A percentile compares a stretch with the other conserved stretches of the same genome.
phyloP scores from a whole-genome alignment of 1,140 invertebrate genomes.

The Heliconius eleuchia region DNA sequence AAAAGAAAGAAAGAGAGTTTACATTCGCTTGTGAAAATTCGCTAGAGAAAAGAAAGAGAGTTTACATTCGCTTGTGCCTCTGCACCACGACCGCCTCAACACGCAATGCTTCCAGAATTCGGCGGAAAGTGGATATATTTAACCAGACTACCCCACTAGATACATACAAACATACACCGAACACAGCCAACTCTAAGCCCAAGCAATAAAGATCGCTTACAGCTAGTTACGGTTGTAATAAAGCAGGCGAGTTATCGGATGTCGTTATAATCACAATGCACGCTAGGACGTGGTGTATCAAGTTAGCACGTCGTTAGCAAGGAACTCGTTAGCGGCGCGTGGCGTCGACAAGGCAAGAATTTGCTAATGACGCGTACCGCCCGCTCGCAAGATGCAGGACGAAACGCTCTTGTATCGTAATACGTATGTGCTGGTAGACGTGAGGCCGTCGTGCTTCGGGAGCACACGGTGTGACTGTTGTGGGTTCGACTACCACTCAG shows the following conservation, averaged over 20 bases:
- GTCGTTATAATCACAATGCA: slow-evolving; percentile 63
- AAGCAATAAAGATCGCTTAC: slow-evolving; percentile 37
- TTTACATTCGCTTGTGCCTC: no score
- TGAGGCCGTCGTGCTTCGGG: no score
- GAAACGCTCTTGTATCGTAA: background rate
- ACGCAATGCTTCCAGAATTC: no score
- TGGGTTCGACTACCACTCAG: no score
- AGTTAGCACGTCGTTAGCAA: slow-evolving; percentile 76
- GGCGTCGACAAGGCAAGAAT: slow-evolving; percentile 74
- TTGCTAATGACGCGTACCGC: slow-evolving; percentile 72
- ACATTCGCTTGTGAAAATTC: no score
- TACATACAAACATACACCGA: background rate
- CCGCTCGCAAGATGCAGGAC: slow-evolving; percentile 35
- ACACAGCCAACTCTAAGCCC: background rate
- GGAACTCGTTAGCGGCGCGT: slow-evolving; percentile 73
- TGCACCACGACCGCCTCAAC: no score
- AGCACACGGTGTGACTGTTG: no score
- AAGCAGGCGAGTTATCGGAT: slow-evolving; percentile 50
- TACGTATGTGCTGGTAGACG: background rate
- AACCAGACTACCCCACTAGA: background rate
- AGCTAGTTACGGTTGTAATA: slow-evolving; percentile 45
- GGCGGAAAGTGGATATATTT: no score
- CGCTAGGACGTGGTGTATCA: slow-evolving; percentile 56
- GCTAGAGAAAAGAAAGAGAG: no score
- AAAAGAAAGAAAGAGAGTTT: no score